These are phyloP conservation scores for Scrobipalpa atriplicella DNA, from an alignment of 2,888 invertebrate species.

Conservation along the genomic window DNA sequence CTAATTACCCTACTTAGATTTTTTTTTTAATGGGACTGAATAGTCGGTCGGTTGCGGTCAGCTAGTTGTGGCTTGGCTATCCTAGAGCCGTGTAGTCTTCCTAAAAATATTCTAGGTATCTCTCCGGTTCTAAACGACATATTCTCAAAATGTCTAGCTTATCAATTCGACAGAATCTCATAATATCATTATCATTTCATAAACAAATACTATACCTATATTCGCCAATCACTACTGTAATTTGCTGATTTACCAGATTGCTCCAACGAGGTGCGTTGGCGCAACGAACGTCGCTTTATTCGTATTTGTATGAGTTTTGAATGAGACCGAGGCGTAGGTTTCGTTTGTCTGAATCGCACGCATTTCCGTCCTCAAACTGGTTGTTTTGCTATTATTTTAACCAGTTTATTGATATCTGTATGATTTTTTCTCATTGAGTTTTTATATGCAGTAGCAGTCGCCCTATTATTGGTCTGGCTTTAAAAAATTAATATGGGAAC, in stretches of 20 bases:
- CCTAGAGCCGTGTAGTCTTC: too few relatives aligned
- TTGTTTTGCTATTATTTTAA: constrained; percentile 8
- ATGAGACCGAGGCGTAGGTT: constrained; percentile 22
- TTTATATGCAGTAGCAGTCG: background rate
- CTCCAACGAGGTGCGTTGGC: constrained; percentile 16
- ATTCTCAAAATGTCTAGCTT: too few relatives aligned
- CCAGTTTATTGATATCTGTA: constrained; percentile 1
- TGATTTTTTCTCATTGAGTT: background rate
- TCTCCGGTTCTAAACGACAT: too few relatives aligned
- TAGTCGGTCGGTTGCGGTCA: too few relatives aligned
- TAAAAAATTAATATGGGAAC: too few relatives aligned
- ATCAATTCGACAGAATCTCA: too few relatives aligned
- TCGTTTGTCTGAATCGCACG: background rate
- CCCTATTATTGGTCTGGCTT: too few relatives aligned
- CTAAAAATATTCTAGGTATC: too few relatives aligned
- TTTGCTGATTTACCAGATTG: constrained; percentile 14
- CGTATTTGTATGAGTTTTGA: constrained; percentile 14
- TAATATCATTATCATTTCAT: too few relatives aligned
- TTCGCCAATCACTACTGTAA: background rate
- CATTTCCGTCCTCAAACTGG: constrained; percentile 16
- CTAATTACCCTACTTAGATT: too few relatives aligned
- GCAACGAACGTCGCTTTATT: constrained; percentile 9
- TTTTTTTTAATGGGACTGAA: too few relatives aligned
- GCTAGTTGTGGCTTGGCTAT: too few relatives aligned
- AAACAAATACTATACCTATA: background rate